A percentile compares a stretch with the other conserved stretches of the same genome.
Evolutionary conservation across 2,888 invertebrate species (phyloP).

Genomic region (Axea sp.): DNA sequence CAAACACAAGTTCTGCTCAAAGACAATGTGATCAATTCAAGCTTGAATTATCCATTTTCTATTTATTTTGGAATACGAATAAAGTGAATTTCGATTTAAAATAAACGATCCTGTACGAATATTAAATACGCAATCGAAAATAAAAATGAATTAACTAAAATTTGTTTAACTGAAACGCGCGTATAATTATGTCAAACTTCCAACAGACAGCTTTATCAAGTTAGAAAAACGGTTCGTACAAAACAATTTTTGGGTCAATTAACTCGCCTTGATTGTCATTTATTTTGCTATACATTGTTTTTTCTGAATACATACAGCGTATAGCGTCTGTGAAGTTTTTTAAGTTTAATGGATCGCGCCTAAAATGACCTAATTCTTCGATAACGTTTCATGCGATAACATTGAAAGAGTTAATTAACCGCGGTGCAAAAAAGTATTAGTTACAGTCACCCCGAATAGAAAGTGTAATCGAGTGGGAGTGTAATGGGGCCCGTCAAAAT

Average conservation of each 20-base stretch:
- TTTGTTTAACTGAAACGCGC: not conserved
- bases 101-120: too few species aligned
- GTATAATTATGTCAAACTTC: conserved; percentile 10
- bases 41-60: too few species aligned
- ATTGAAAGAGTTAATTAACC: conserved; percentile 53
- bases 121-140: not conserved
- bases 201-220: conserved; percentile 9
- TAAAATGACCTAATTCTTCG: conserved; percentile 29
- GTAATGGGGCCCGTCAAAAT: conserved; percentile 53
- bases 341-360: conserved; percentile 27
- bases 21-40: too few species aligned
- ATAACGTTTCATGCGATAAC: conserved; percentile 20
- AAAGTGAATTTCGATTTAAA: too few species aligned
- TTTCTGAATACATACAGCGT: too few species aligned
- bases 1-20: not conserved
- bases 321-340: conserved; percentile 25
- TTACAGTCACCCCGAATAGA: conserved; percentile 21
- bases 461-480: conserved; percentile 55
- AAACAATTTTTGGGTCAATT: conserved; percentile 33
- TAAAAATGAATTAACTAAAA: conserved; percentile 10
- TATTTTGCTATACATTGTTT: conserved; percentile 19
- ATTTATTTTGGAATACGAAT: too few species aligned
- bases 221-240: conserved; percentile 6
- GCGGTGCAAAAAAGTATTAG: conserved; percentile 20
- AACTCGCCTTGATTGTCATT: conserved; percentile 7